Percentiles rank a stretch among this genome's conserved stretches.
These are phyloP conservation scores for Globia sparganii DNA, from an alignment of 2,888 invertebrate species.

Conservation along the genomic window DNA sequence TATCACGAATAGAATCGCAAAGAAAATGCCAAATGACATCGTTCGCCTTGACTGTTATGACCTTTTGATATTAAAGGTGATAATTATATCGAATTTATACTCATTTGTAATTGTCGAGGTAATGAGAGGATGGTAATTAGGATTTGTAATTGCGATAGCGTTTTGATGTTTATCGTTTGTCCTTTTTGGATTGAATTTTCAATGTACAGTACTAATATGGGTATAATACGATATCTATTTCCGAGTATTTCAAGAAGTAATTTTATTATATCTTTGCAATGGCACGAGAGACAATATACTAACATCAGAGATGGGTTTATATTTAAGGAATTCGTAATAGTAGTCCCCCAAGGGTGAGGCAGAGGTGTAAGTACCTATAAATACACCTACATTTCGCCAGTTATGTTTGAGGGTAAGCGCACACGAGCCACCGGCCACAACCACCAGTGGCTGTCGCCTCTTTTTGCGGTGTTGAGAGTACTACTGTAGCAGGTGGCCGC, in stretches of 20 bases:
- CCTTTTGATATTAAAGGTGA: constrained; percentile 49
- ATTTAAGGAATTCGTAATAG: too few relatives aligned
- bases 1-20: constrained; percentile 50
- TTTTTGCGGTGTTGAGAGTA: too few relatives aligned
- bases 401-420: too few relatives aligned
- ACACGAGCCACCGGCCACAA: too few relatives aligned
- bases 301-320: too few relatives aligned
- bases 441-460: too few relatives aligned
- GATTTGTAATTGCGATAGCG: constrained; percentile 10
- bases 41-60: constrained; percentile 54
- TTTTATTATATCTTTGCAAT: not conserved
- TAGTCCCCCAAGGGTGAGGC: not conserved
- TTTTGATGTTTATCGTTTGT: constrained; percentile 25
- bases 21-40: constrained; percentile 48
- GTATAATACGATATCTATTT: not conserved
- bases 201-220: constrained; percentile 1
- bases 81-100: constrained; percentile 44
- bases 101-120: constrained; percentile 35
- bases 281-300: too few relatives aligned
- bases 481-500: too few relatives aligned
- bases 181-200: constrained; percentile 21
- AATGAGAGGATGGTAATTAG: constrained; percentile 38
- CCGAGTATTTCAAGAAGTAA: not conserved
- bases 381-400: not conserved
- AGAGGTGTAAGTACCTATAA: not conserved